These are phyloP conservation scores for Ophion costatus DNA, from an alignment of 2,888 invertebrate species.

Conservation along the genomic window DNA sequence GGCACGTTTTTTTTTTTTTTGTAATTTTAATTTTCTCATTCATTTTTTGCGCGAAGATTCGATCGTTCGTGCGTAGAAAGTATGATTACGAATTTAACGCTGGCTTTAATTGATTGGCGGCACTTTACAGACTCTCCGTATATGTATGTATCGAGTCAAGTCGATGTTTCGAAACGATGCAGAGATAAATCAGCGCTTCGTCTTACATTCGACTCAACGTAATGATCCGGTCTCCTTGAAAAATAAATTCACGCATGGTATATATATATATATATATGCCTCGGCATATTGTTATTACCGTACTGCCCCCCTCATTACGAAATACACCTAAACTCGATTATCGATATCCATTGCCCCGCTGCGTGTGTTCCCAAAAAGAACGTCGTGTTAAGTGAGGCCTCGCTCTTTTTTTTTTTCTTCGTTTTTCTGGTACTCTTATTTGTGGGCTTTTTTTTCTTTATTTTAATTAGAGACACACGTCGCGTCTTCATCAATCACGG, in stretches of 20 bases:
- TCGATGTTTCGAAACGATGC: not conserved
- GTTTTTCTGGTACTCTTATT: not conserved
- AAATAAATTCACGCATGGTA: not conserved
- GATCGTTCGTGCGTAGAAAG: not conserved
- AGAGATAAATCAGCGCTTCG: not conserved
- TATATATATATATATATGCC: not conserved
- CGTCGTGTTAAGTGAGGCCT: not conserved
- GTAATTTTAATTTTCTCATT: not conserved
- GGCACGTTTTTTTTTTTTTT: conserved; percentile 12
- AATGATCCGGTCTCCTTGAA: conserved; percentile 17
- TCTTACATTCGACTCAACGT: not conserved
- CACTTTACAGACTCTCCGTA: not conserved
- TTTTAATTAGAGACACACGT: conserved; percentile 11
- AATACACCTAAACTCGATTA: conserved; percentile 24
- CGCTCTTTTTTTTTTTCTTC: not conserved
- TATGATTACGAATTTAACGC: conserved; percentile 6
- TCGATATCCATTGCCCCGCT: conserved; percentile 6
- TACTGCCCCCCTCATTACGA: conserved; percentile 15
- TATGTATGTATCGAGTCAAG: not conserved
- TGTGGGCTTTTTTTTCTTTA: not conserved
- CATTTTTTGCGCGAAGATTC: not conserved
- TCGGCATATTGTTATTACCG: not conserved
- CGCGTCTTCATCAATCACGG: not conserved
- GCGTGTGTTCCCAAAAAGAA: not conserved
- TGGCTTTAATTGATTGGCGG: conserved; percentile 13